These are phyloP conservation scores for Amblyopsis rosae DNA, from an alignment of 2,113 vertebrate genomes.

Conservation along the genomic window DNA sequence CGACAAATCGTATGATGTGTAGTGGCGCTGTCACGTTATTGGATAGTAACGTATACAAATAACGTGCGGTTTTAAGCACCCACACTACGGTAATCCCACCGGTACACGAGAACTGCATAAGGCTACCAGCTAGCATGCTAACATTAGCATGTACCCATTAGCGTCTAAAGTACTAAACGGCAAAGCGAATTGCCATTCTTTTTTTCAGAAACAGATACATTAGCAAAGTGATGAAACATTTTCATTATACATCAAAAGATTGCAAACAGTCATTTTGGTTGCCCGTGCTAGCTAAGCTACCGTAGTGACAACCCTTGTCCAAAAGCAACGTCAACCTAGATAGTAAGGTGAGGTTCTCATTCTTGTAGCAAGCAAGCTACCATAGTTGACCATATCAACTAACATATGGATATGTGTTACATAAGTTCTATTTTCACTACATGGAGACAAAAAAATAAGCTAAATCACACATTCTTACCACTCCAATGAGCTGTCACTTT, in stretches of 20 bases:
- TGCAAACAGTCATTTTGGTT: too few relatives aligned
- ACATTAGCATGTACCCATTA: conserved; percentile 9
- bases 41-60: too few relatives aligned
- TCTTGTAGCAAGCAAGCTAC: background rate
- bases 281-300: background rate
- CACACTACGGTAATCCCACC: too few relatives aligned
- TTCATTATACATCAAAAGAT: background rate
- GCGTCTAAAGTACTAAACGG: background rate
- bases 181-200: background rate
- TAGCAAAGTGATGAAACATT: background rate
- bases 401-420: background rate
- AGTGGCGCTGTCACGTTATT: too few relatives aligned
- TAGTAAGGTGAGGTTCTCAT: background rate
- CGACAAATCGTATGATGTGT: too few relatives aligned
- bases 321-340: conserved; percentile 11
- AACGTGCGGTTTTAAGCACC: too few relatives aligned
- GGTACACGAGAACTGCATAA: too few relatives aligned
- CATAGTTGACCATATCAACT: background rate
- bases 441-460: background rate
- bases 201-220: background rate
- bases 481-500: conserved; percentile 12
- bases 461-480: conserved; percentile 30
- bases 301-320: background rate
- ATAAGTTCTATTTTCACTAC: background rate
- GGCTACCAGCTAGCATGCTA: conserved; percentile 10